Evolutionary conservation across 2,113 vertebrate species (phyloP), one percentile per base, ranked within the genome.

Genomic region (Meleagris gallopavo): DNA sequence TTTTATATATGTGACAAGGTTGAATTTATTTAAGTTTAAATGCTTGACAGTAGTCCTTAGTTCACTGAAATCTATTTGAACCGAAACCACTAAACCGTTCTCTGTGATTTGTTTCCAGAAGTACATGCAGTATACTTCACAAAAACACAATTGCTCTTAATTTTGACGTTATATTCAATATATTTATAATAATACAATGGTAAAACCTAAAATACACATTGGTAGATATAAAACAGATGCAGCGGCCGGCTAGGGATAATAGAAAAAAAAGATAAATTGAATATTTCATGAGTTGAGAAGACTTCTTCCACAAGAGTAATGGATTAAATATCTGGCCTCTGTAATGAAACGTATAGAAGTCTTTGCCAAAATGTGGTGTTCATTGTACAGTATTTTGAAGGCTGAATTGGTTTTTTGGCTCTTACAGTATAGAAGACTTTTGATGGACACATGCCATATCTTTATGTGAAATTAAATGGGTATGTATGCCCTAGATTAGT

Each of bases 311-410:
- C 43, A 57, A 96, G 54, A 94, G 50, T 90, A 95, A 72, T 93
- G 65, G 77, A 91, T 97, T 97, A 94, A 95, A 91, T 93, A 77
- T 83, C 88, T 94, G 0, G 80, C 80, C 61, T 88, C 87, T 85
- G 45, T 93, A 96, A 89, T 93, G 45, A 83, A 92, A 76, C 38
- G 16, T 94, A 73, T 34, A 71, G 90, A 95, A 86, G 66, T 92
- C 75, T 89, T 86, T 95, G 94, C 97, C 97, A 96, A 94, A 96
- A 96, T 91, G 62, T 93, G 91, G 87, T 93, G 85, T 89, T 94
- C 76, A 91, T 96, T 95, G 86, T 89, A 60, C 79, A 88, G 70
- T 88, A 83, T 94, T 89, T 94, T 96, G 60, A 94, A 86, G 88
- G 81, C 85, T 74, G 45, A 90, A 94, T 94, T 97, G 81, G 81